These are phyloP conservation scores for Drosophila diplacantha DNA, from an alignment of 2,888 invertebrate genomes.

Conservation along the genomic window DNA sequence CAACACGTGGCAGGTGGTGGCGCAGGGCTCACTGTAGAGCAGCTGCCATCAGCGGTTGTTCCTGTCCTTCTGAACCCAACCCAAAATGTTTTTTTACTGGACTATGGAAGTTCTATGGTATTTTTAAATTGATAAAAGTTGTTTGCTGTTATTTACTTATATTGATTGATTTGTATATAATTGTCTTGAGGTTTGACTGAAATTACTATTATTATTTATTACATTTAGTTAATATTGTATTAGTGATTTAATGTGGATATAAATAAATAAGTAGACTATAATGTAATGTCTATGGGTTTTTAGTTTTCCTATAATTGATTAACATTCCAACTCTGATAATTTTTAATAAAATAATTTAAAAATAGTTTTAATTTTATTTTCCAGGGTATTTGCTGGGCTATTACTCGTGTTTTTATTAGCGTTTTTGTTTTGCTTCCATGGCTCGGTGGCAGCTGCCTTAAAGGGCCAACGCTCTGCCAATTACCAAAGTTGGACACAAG, in stretches of 20 bases:
- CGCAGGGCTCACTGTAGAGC: slow-evolving; percentile 21
- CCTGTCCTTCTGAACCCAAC: neutral
- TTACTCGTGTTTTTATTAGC: slow-evolving; percentile 19
- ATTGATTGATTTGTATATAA: neutral
- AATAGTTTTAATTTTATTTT: neutral
- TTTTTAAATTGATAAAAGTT: neutral
- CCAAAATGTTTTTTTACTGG: no score
- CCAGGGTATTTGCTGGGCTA: neutral
- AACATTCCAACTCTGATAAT: neutral
- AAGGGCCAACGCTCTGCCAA: slow-evolving; percentile 27
- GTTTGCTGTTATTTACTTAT: neutral
- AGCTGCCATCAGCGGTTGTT: slow-evolving; percentile 16
- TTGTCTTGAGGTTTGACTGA: no score
- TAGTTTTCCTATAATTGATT: neutral
- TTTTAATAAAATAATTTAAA: neutral
- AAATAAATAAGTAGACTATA: no score
- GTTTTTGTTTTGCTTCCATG: slow-evolving; percentile 7
- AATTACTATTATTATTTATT: no score
- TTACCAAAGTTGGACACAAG: slow-evolving; percentile 22
- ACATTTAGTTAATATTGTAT: no score
- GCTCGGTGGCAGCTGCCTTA: slow-evolving; percentile 17
- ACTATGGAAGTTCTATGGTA: neutral
- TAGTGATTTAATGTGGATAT: no score
- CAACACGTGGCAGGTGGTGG: slow-evolving; percentile 67
- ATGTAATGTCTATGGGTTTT: no score